Evolutionary conservation across 1,140 invertebrate genomes (phyloP), one percentile per base, ranked within the genome.

Genomic region (Atta cephalotes): DNA sequence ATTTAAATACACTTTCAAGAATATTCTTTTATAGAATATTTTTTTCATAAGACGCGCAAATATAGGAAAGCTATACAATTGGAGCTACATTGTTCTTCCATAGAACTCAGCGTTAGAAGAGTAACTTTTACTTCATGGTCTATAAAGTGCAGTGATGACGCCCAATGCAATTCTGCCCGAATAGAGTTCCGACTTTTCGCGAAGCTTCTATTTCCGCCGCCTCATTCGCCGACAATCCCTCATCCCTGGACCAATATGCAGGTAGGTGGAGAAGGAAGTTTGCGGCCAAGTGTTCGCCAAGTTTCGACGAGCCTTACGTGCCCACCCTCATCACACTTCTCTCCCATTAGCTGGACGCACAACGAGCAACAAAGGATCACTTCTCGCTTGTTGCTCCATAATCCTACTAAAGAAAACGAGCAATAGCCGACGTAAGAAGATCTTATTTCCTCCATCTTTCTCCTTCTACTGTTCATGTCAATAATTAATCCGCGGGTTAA

Each of bases 271-370:
- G 88, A 72, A 91, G 89, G 92, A 92, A 93, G 90, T 94, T 88
- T 90, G 90, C 89, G 81, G 87, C 89, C 89, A 93, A 93, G 92
- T 93, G 92, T 94, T 93, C 86, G 81, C 84, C 85, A 93, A 94
- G 93, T 93, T 93, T 92, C 90, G 84, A 91, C 87, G 91, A 92
- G 89, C 85, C 88, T 89, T 89, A 88, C 78, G 78, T 79, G 86
- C 80, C 28, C 53, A 31, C 35, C 35, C 14, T 80, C 65, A 63
- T 76, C 58, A 62, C 45, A 39, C 60, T n/a, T 9, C 45, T 14
- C 39, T 74, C 6, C 10, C 16, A 12, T 39, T 31, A 62, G 18
- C 63, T 14, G 65, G 65, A 82, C 85, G 56, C 25, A 81, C 85
- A 62, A 70, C 68, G 87, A 91, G 91, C 90, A 93, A 94, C 93